Percentiles rank a stretch among this genome's conserved stretches.
phyloP scores from a whole-genome alignment of 2,797 vertebrate genomes.

The Bradypodion pumilum region DNA sequence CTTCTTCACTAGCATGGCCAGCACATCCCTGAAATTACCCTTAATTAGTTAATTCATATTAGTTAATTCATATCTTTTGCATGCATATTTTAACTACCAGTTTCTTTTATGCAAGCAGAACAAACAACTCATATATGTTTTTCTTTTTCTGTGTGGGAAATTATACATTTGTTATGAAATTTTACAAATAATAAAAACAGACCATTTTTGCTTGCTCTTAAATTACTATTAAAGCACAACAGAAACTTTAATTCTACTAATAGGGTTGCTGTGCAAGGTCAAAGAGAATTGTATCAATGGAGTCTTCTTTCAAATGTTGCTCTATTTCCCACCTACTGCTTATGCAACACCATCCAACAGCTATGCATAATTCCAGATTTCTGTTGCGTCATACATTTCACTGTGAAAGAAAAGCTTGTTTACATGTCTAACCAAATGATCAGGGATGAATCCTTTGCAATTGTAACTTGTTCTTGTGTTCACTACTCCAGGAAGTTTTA shows the following conservation, averaged over 20 bases:
- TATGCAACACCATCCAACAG: background rate
- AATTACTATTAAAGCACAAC: background rate
- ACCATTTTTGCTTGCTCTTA: background rate
- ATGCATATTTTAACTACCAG: background rate
- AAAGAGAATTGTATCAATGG: background rate
- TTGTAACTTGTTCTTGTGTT: background rate
- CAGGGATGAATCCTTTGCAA: background rate
- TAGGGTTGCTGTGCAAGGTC: background rate
- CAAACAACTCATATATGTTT: background rate
- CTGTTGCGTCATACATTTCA: background rate
- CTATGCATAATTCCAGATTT: background rate
- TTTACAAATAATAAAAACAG: background rate
- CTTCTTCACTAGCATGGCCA: background rate
- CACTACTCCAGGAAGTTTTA: background rate
- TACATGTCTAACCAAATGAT: background rate
- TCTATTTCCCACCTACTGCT: slow-evolving; percentile 1
- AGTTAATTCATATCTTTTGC: background rate
- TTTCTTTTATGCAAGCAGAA: background rate
- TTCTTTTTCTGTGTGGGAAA: background rate
- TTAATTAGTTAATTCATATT: background rate
- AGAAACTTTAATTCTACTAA: background rate
- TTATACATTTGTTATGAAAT: background rate
- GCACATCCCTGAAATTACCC: background rate
- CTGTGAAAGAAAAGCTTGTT: background rate
- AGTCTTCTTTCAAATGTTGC: background rate